Evolutionary conservation across 2,113 vertebrate species (phyloP).

Genomic region (Alexandromys fortis): DNA sequence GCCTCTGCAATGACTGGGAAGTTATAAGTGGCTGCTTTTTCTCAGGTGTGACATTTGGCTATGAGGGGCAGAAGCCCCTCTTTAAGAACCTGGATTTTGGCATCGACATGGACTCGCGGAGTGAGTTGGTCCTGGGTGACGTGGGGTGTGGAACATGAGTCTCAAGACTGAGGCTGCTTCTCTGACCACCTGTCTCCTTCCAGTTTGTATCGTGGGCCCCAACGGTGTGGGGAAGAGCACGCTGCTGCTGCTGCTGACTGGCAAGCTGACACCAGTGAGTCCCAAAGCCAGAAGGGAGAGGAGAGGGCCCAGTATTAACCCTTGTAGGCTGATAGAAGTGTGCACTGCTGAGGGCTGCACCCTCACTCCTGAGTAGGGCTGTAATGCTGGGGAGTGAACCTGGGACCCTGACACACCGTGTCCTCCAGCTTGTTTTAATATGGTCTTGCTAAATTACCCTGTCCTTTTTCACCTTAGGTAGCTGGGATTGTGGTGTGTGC

Average conservation of each 20-base stretch:
- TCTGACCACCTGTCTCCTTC: neutral
- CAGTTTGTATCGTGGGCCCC: constrained; percentile 95
- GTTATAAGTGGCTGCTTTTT: neutral
- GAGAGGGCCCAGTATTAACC: neutral
- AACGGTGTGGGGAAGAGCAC: constrained; percentile 96
- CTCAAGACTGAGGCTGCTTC: neutral
- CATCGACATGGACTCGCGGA: constrained; percentile 95
- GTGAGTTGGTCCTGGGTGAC: constrained; percentile 83
- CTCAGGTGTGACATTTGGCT: constrained; percentile 91
- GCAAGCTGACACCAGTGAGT: constrained; percentile 91
- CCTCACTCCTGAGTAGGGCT: neutral
- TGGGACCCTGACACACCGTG: neutral
- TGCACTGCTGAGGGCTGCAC: neutral
- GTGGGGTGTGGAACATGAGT: neutral
- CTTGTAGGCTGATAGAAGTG: neutral
- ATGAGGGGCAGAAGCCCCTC: constrained; percentile 89
- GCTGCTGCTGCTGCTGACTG: constrained; percentile 90
- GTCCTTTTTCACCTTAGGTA: neutral
- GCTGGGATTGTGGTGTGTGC: neutral
- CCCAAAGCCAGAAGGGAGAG: fast-evolving
- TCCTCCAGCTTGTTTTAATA: neutral
- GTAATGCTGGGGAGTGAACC: neutral
- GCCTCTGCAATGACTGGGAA: neutral
- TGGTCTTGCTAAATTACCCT: neutral
- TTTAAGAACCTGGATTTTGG: constrained; percentile 95